phyloP scores from a whole-genome alignment of 2,888 invertebrate species.

The Trichogramma evanescens region DNA sequence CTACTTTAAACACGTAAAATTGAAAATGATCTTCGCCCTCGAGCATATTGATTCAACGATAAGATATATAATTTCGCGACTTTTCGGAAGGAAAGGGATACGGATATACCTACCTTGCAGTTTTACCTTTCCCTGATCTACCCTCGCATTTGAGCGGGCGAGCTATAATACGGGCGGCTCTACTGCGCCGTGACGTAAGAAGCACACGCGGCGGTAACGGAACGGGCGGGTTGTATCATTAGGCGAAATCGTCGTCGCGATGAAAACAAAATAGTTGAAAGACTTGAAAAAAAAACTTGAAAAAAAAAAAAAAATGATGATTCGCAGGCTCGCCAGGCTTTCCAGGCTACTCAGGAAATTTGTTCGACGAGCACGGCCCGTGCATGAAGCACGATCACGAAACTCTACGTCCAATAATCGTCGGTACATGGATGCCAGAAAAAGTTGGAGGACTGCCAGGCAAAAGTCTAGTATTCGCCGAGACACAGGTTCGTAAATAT shows the following conservation, averaged over 20 bases:
- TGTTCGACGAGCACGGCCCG: conserved; percentile 53
- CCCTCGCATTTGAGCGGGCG: too few species aligned
- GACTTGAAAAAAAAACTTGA: not conserved
- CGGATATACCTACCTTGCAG: too few species aligned
- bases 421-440: conserved; percentile 85
- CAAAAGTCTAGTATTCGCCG: conserved; percentile 78
- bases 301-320: not conserved
- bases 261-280: not conserved
- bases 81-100: too few species aligned
- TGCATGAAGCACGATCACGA: conserved; percentile 86
- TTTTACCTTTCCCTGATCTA: too few species aligned
- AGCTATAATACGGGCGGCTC: too few species aligned
- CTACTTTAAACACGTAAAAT: too few species aligned
- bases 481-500: conserved; percentile 66
- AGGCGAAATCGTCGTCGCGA: not conserved
- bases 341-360: conserved; percentile 52
- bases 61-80: too few species aligned
- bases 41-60: too few species aligned
- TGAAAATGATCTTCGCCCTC: too few species aligned
- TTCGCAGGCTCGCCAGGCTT: conserved; percentile 46
- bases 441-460: conserved; percentile 79
- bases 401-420: conserved; percentile 73
- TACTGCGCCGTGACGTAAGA: too few species aligned
- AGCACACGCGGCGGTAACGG: too few species aligned
- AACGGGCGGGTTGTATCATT: too few species aligned